Base-by-base conservation (phyloP, 2,888 invertebrate species). In the Caenorhabditis sp. region DNA sequence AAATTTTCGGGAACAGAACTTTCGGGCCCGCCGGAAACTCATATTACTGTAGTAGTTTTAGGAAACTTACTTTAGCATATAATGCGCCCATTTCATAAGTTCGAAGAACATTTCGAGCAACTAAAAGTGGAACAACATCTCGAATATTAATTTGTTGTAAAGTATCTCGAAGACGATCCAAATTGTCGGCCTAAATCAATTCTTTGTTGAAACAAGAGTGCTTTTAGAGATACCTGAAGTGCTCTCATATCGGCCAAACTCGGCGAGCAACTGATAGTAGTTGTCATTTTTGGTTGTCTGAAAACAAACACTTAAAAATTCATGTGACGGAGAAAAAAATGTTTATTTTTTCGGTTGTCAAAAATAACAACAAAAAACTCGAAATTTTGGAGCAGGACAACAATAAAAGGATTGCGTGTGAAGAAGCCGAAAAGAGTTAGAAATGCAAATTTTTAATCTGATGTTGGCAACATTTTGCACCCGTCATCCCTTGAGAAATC, bases 111-210 rank as follows among this genome's bases (percentile, higher is more conserved):
- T 82, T 84, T 37, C 85, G 73, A 19, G 85, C 84, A 8, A 85
- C 85, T 8, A 85, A 68, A 23, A 80, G 72, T 10, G 85, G 85
- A 14, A 85, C 85, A 8, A 85, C 66, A 67, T 85, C 85, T 49
- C 79, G 71, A 51, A 77, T 69, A 65, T 77, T 76, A 31, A 78
- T 62, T 23, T 74, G 69, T 58, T 79, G 79, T 19, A 84, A 74
- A 58, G 78, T 72, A 49, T 71, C 66, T 26, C 83, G 76, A 10
- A 84, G 77, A 57, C 79, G 72, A 55, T 85, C 84, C 49, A 85
- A 71, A 58, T 83, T 83, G 37, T 78, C 79, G 1, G 84, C 81
- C 69, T 82, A 63, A 14, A 69, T 62, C 14, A n/a, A 27, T 54
- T 31, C 10, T 50, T 1, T 17, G 27, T 4, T 36, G 36, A 58